phyloP scores from a whole-genome alignment of 2,888 invertebrate genomes.

The Actias luna region DNA sequence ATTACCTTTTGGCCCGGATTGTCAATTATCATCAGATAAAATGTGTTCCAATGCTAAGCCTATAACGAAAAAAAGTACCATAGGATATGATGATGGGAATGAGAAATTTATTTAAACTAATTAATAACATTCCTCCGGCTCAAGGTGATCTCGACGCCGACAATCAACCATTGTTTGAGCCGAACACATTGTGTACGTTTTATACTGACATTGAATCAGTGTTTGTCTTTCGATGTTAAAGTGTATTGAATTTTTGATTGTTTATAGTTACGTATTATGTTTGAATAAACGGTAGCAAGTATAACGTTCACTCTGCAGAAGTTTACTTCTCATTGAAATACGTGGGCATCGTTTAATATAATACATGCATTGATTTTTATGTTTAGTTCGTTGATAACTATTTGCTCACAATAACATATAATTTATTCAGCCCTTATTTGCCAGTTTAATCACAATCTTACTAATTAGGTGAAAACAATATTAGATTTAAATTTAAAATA shows the following conservation, averaged over 20 bases:
- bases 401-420: too few species aligned
- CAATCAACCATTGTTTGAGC: constrained; percentile 78
- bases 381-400: too few species aligned
- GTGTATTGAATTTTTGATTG: constrained; percentile 77
- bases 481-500: too few species aligned
- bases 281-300: constrained; percentile 31
- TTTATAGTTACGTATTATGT: constrained; percentile 46
- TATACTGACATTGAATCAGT: constrained; percentile 77
- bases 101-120: constrained; percentile 7
- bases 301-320: constrained; percentile 16
- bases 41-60: too few species aligned
- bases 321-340: not conserved
- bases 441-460: too few species aligned
- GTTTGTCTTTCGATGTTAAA: constrained; percentile 74
- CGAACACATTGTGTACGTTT: constrained; percentile 73
- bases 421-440: too few species aligned
- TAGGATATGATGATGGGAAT: constrained; percentile 20
- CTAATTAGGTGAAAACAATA: too few species aligned
- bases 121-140: constrained; percentile 70
- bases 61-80: too few species aligned
- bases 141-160: constrained; percentile 79
- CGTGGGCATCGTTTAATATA: not conserved
- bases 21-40: too few species aligned
- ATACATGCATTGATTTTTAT: not conserved
- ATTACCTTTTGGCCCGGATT: too few species aligned